A percentile compares a stretch with the other conserved stretches of the same genome.
These are phyloP conservation scores for Lucifuga dentata DNA, from an alignment of 2,113 vertebrate genomes.

Conservation along the genomic window DNA sequence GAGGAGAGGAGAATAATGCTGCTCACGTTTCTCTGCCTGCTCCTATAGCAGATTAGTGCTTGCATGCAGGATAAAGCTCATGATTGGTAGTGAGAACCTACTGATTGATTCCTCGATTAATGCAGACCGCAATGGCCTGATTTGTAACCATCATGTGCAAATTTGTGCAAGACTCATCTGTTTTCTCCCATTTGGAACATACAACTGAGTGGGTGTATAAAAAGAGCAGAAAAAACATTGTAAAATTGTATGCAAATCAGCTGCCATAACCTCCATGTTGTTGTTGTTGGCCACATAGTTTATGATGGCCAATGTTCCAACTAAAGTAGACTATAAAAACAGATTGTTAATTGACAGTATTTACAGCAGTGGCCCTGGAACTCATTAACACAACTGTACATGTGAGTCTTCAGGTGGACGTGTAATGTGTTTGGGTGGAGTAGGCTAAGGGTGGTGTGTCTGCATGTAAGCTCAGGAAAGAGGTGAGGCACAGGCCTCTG, in stretches of 20 bases:
- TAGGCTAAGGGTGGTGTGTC: slow-evolving; percentile 36
- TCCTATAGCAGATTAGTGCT: slow-evolving; percentile 71
- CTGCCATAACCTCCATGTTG: neutral
- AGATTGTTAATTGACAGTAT: slow-evolving; percentile 47
- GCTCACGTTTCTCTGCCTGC: slow-evolving; percentile 75
- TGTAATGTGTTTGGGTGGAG: slow-evolving; percentile 70
- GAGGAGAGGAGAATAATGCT: slow-evolving; percentile 39
- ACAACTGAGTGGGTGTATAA: neutral
- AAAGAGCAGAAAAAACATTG: neutral
- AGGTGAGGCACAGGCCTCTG: slow-evolving; percentile 57
- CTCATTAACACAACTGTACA: slow-evolving; percentile 57
- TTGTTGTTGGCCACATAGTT: neutral
- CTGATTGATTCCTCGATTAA: slow-evolving; percentile 63
- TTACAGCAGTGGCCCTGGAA: slow-evolving; percentile 7
- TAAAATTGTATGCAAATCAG: neutral
- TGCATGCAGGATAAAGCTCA: slow-evolving; percentile 60
- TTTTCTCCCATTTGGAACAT: slow-evolving; percentile 20
- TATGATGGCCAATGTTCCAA: neutral
- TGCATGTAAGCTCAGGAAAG: slow-evolving; percentile 57
- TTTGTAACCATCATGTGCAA: slow-evolving; percentile 40
- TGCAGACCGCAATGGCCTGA: slow-evolving; percentile 64
- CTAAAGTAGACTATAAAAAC: slow-evolving; percentile 23
- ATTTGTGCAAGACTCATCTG: neutral
- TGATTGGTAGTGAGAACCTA: slow-evolving; percentile 46
- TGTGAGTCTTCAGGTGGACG: slow-evolving; percentile 71